These are phyloP conservation scores for Lepus europaeus DNA, from an alignment of 2,113 vertebrate species.

Conservation along the genomic window DNA sequence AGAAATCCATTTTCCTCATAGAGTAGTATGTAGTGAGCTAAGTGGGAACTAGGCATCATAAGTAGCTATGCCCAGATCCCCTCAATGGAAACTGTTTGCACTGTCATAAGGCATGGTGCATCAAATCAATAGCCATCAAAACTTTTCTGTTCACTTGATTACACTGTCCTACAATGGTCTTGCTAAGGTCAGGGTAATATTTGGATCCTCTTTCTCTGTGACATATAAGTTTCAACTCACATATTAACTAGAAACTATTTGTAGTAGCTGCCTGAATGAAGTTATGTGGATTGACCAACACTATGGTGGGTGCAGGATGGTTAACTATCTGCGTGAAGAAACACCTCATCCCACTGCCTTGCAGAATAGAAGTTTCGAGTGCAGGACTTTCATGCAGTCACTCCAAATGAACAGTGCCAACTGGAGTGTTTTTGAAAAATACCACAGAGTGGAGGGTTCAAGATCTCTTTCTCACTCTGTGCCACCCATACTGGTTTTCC, in stretches of 20 bases:
- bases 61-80: neutral
- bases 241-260: neutral
- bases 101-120: neutral
- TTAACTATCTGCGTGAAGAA: neutral
- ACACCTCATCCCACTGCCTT: neutral
- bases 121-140: neutral
- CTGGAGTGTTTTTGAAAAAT: neutral
- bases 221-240: neutral
- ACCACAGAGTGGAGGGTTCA: neutral
- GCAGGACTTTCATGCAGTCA: neutral
- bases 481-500: neutral
- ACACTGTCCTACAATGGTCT: neutral
- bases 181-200: neutral
- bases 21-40: conserved; percentile 28
- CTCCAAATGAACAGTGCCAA: neutral
- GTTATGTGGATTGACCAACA: conserved; percentile 17
- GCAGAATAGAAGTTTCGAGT: neutral
- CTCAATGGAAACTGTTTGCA: neutral
- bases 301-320: neutral
- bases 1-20: neutral
- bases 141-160: neutral
- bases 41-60: neutral
- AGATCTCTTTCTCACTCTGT: neutral
- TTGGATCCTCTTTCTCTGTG: conserved; percentile 21
- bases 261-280: neutral